Base-by-base conservation (phyloP, 2,113 vertebrate genomes). In the Misgurnus anguillicaudatus region DNA sequence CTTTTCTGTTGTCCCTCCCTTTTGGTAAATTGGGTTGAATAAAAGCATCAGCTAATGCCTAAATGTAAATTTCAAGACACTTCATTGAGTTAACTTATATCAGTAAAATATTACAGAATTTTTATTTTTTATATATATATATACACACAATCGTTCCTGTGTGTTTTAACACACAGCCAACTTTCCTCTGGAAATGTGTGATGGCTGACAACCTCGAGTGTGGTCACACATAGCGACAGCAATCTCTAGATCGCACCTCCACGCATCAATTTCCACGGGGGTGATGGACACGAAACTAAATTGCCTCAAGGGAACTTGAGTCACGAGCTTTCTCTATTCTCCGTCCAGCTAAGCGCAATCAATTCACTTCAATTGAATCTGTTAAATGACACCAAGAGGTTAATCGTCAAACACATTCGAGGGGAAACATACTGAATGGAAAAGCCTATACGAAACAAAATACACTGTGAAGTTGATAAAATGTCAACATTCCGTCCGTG, bases 231-330 rank as follows among this genome's bases (percentile, higher is more conserved):
- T 78, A 53, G 57, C 24, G 67, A 75, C 70, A 83, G 68, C 80
- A 82, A 85, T 85, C 81, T 71, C 78, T 48, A 70, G 78, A n/a
- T 83, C 66, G 9, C 81, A 85, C 84, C 70, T 81, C 58, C 39
- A 78, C 75, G 77, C 84, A 85, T 78, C 60, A 75, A 19, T 65
- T 79, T 80, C 47, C 69, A 80, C 47, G 42, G 58, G 58, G 62
- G 70, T 78, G 81, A 81, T 55, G 66, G 81, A 78, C 81, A 83
- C 79, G 63, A 85, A 85, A 81, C 70, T 63, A 78, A 83, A 85
- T 85, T 83, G 84, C 70, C 64, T 80, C 69, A 83, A 80, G 74
- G 80, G 81, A 60, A 57, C 68, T 69, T 78, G 41, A 73, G 80
- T 80, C 65, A 78, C 73, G 53, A 55, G 75, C n/a, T 65, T 79